phyloP scores from a whole-genome alignment of 2,888 invertebrate species.

The Coelogynopora nodosa region DNA sequence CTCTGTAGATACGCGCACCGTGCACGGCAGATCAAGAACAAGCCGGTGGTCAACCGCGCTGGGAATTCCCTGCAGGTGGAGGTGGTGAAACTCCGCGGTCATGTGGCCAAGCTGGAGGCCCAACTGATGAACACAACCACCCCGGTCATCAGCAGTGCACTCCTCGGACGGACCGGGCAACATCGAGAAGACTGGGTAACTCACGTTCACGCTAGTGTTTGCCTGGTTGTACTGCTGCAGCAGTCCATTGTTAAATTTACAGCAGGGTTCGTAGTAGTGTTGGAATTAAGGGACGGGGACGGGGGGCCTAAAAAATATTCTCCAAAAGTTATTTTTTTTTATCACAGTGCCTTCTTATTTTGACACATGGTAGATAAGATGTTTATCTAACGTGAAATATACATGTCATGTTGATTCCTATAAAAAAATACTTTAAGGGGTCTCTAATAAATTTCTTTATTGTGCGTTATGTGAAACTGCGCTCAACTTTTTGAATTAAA shows the following conservation, averaged over 20 bases:
- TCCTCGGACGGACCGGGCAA: no score
- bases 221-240: no score
- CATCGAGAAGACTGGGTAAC: no score
- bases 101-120: neutral
- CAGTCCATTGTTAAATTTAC: no score
- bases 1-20: slow-evolving; percentile 62
- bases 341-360: neutral
- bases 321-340: neutral
- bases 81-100: slow-evolving; percentile 7
- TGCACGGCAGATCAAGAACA: slow-evolving; percentile 63
- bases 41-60: slow-evolving; percentile 63
- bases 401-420: neutral
- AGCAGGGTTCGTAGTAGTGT: no score
- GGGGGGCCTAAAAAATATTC: neutral
- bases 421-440: neutral
- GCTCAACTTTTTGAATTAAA: neutral
- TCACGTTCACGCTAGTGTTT: no score
- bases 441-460: neutral
- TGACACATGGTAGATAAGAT: neutral
- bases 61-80: slow-evolving; percentile 8
- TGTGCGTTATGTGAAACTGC: neutral
- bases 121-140: slow-evolving; percentile 18
- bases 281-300: no score
- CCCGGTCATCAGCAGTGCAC: no score
- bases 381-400: neutral